Evolutionary conservation across 2,797 vertebrate genomes (phyloP), one percentile per base, ranked within the genome.

Genomic region (Cephalopachus bancanus): DNA sequence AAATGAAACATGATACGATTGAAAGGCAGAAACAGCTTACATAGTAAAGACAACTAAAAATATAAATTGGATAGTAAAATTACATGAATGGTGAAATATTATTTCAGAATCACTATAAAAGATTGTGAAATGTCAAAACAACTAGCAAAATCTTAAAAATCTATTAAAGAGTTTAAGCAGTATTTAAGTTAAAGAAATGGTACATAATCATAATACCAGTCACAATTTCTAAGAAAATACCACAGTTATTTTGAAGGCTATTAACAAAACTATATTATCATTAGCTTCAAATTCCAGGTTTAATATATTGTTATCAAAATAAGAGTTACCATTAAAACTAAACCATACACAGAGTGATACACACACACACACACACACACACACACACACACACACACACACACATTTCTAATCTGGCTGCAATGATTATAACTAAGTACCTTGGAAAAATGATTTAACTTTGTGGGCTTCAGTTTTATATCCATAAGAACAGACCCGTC

Each of bases 61-160:
- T 57, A 94, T 44, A 86, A 92, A 87, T 83, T 93, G n/a, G 49
- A 72, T 19, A 69, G 57, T 67, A 83, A 94, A 95, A 72, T 53
- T 93, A 75, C 12, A 83, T 60, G 22, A 93, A 72, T 84, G 20
- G 71, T 85, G 49, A 80, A 95, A 60, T 71, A 93, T 3, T 83
- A 55, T 78, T 81, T 78, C 14, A 83, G 55, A 44, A 19, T 53
- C 28, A 94, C 0, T 67, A 10, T 78, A 44, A 81, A 81, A 89
- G 12, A 49, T 17, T 71, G 10, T 37, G 74, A 91, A 49, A 49
- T 69, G 60, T 9, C 17, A 53, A 76, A 89, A 94, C 5, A 79
- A 57, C 19, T 59, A 64, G 14, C 30, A 69, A 95, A 93, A 93
- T 88, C 30, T 96, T 89, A 71, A 79, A 90, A 74, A 91, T 71